Conservation (phyloP, 2,888 invertebrate genomes). For the Heliconius aoede region DNA sequence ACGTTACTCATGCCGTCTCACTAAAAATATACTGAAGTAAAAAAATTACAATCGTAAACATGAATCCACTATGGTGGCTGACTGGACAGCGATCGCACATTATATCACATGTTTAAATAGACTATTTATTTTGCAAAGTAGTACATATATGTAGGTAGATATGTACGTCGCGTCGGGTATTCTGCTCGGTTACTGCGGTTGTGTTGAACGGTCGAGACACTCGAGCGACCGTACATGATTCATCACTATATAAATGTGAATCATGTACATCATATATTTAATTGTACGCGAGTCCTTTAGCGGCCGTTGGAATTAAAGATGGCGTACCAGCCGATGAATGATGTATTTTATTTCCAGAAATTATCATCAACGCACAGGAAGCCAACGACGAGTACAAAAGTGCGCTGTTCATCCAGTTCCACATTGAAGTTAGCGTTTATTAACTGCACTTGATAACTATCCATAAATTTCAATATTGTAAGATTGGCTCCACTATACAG, state of each 20-base stretch:
- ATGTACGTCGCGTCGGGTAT: conserved; percentile 57
- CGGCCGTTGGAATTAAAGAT: conserved; percentile 52
- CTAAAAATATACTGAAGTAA: conserved; percentile 79
- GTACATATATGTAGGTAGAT: no score
- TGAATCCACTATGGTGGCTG: conserved; percentile 73
- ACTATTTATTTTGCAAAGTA: conserved; percentile 74
- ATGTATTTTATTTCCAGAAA: conserved; percentile 66
- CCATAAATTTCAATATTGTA: conserved; percentile 34
- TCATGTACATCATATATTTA: conserved; percentile 69
- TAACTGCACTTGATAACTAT: conserved; percentile 25
- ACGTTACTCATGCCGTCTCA: conserved; percentile 76
- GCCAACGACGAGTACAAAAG: conserved; percentile 60
- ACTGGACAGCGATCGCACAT: conserved; percentile 77
- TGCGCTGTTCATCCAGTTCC: conserved; percentile 33
- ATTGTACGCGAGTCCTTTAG: conserved; percentile 50
- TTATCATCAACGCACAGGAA: conserved; percentile 51
- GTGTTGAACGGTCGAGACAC: conserved; percentile 73
- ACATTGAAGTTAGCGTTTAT: conserved; percentile 31
- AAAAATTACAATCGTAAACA: conserved; percentile 81
- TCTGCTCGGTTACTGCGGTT: conserved; percentile 68
- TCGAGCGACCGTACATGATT: conserved; percentile 71
- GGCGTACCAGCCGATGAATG: conserved; percentile 56
- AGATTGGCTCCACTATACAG: conserved; percentile 33
- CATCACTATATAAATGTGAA: conserved; percentile 76
- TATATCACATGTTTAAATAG: conserved; percentile 80